Conservation (phyloP, 1,140 invertebrate genomes). For the Drosophila orena region DNA sequence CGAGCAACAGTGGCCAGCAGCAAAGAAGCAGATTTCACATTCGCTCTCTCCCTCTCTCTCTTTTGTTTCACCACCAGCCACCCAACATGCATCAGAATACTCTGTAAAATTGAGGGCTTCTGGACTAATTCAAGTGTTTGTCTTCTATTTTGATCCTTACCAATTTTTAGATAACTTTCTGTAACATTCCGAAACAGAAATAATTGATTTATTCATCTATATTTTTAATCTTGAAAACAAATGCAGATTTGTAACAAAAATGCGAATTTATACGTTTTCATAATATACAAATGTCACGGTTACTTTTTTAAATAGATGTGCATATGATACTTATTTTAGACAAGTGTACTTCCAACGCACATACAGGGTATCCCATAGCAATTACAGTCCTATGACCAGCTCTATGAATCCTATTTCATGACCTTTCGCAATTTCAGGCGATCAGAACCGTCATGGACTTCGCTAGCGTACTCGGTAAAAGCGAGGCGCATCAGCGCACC, state of each 20-base stretch:
- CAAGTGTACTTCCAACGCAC: too few relatives aligned
- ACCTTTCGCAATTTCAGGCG: constrained; percentile 43
- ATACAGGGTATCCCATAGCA: not conserved
- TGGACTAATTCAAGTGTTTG: not conserved
- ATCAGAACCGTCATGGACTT: constrained; percentile 70
- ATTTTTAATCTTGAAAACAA: not conserved
- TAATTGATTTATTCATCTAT: not conserved
- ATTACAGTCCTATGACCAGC: not conserved
- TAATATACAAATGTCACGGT: too few relatives aligned
- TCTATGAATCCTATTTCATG: constrained; percentile 24
- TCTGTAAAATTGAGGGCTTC: constrained; percentile 2
- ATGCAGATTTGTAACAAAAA: not conserved
- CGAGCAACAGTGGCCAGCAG: constrained; percentile 9
- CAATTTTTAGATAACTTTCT: too few relatives aligned
- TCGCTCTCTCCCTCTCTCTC: constrained; percentile 4
- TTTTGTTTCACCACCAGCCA: constrained; percentile 36
- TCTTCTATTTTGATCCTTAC: not conserved
- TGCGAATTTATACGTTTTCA: too few relatives aligned
- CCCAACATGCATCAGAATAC: constrained; percentile 35
- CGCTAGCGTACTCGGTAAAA: constrained; percentile 69
- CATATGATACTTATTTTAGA: too few relatives aligned
- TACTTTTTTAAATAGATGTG: too few relatives aligned
- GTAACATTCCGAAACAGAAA: too few relatives aligned
- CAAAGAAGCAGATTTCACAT: constrained; percentile 40
- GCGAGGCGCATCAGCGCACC: constrained; percentile 78